Evolutionary conservation across 2,113 vertebrate species (phyloP), one percentile per base, ranked within the genome.

Genomic region (Chascanopsetta lugubris): DNA sequence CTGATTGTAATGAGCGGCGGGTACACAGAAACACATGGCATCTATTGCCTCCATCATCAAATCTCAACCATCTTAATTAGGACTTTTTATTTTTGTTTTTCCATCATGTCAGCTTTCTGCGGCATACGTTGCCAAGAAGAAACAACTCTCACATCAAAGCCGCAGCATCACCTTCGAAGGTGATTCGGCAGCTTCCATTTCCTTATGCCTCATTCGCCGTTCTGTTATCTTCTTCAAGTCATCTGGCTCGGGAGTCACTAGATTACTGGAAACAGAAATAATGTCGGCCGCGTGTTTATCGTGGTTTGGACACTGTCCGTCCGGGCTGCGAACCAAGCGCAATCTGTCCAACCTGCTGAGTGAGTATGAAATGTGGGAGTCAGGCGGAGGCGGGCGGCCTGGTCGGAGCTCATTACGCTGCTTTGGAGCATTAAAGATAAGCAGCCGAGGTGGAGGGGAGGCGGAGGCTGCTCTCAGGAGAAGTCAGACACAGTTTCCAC

Each of bases 211-310:
- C 54, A 27, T 67, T 79, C 65, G 43, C 77, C 61, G 70, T 59
- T 70, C 76, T 69, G 69, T 86, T 88, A 87, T 87, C 85, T 76
- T 46, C 68, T 68, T 77, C 68, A 73, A 75, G 73, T 87, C 85
- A 86, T 89, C 82, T 82, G 75, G 84, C 75, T 68, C 17, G 0
- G 59, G 80, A 70, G 72, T 58, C 56, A 71, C 75, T 84, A 71
- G 84, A 88, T 91, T 91, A 88, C 88, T 88, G 88, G 85, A 91
- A 88, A 83, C 79, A 79, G 79, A 85, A 87, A 85, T 85, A 88
- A 87, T 85, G 77, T 72, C 75, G 49, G 63, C 80, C 49, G n/a
- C n/a, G 65, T 89, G 86, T 91, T 91, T 89, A 88, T 81, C 57
- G 43, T 85, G 83, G 79, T 80, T 82, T 72, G 82, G 85, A 75